Evolutionary conservation across 1,140 invertebrate genomes (phyloP), one percentile per base, ranked within the genome.

Genomic region (Cepaea nemoralis): DNA sequence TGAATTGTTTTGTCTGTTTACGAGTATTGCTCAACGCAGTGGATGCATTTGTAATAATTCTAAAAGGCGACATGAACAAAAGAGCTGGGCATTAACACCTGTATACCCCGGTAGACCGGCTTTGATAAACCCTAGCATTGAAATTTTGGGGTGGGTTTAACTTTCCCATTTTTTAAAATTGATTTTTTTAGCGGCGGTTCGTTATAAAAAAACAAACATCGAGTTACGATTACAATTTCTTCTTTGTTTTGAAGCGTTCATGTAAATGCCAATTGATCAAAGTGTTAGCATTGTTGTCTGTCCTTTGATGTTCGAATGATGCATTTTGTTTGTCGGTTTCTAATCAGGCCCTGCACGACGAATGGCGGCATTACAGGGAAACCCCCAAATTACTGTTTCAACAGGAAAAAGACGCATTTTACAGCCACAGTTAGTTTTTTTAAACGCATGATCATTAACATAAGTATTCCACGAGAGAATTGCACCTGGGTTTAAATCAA

Each of bases 231-330:
- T 71, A 19, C 19, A 16, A 39, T 10, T 71, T 71, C 69, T 42
- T 42, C 35, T 71, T 71, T 71, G 69, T 22, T 40, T 71, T 71
- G 69, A 42, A 71, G 69, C 40, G 8, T 37, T 37, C 35, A 12
- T 37, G 8, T 39, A 71, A 42, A 71, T 27, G 40, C 19, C 40
- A 2, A 39, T 39, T 39, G 69, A 40, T 39, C 69, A 39, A 24
- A 40, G 69, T 39, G 69, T 42, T 42, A 39, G 35, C 69, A 27
- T 39, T 71, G 69, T 40, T 22, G 69, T 63, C 27, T 63, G n/a
- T 19, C 59, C 59, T 63, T 63, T 63, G 59, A 63, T 63, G 59
- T 63, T 63, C 59, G 27, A 63, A 63, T 63, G 59, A 63, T 27
- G 59, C 59, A 63, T 1, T 63, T 63, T 63, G 59, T 63, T 27